Base-by-base conservation (phyloP, 2,888 invertebrate species). In the Limnephilus auricula region DNA sequence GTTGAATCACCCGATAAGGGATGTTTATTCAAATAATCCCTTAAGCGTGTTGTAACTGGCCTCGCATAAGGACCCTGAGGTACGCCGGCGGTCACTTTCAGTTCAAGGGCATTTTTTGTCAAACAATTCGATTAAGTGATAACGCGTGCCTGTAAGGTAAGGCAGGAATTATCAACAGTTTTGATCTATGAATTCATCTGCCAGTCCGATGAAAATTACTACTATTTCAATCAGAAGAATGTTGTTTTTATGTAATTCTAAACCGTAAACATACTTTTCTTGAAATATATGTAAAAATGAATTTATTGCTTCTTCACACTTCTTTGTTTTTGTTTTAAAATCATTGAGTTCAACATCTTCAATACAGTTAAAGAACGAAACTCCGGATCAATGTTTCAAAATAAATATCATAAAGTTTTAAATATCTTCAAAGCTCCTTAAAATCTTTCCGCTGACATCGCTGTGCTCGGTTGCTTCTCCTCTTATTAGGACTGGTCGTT, bases 11-110 rank as follows among this genome's bases (percentile, higher is more conserved):
- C 85, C 40, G 40, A 85, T 85, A 85, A 85, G 40, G 65, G 85
- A 85, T 34, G 85, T 85, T 85, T 85, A 85, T 85, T 85, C 85
- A 85, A 85, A 85, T 85, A 85, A 82, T 82, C 85, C 85, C 45
- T 65, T 37, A 40, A 40, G 85, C 85, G 25, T 85, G 40, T 45
- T 85, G 45, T 85, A 37, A 85, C 40, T 40, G 85, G 45, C 30
- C 85, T 37, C 40, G 40, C 10, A 15, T 85, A 37, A 40, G 85
- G n/a, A 15, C 85, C 40, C 40, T 85, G 84, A 25, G 84, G 84
- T 34, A 85, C 45, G 5, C 30, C 30, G 12, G 40, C 30, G 82
- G 32, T 34, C 31, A 34, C 10, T 82, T 82, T 82, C 13, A 37
- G 32, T 82, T 82, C 82, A 82, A 82, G 82, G 18, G 2, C 18